Conservation (phyloP, 1,140 invertebrate genomes). For the Eriocheir sinensis region DNA sequence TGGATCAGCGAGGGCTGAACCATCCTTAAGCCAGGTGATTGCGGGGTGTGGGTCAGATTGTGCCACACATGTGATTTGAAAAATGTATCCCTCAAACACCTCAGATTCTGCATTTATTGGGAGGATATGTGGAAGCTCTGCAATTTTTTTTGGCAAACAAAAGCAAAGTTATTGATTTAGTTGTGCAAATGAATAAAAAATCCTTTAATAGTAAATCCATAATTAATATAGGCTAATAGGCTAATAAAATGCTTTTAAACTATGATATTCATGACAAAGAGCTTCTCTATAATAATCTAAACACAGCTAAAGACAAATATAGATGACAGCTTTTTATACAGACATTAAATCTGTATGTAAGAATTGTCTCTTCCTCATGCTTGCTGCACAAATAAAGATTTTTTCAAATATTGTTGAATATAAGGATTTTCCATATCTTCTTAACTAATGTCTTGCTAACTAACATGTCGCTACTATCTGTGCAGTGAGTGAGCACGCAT, state of each 20-base stretch:
- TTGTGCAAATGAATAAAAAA: background rate
- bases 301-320: too few relatives aligned
- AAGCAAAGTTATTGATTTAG: background rate
- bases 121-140: slow-evolving; percentile 73
- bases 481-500: background rate
- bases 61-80: slow-evolving; percentile 73
- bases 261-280: too few relatives aligned
- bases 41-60: slow-evolving; percentile 71
- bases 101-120: slow-evolving; percentile 62
- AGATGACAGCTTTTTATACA: background rate
- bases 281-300: too few relatives aligned
- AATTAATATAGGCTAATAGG: background rate
- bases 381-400: background rate
- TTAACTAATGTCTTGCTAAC: background rate
- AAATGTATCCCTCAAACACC: slow-evolving; percentile 69
- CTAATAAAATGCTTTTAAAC: background rate
- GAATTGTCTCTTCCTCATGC: background rate
- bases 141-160: slow-evolving; percentile 53
- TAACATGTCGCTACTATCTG: background rate
- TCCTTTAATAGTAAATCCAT: background rate
- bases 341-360: background rate
- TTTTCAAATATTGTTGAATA: background rate
- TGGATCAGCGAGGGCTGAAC: slow-evolving; percentile 59
- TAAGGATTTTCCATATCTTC: background rate
- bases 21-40: slow-evolving; percentile 74